Conservation (phyloP, 2,888 invertebrate genomes). For the Eilema depressum region DNA sequence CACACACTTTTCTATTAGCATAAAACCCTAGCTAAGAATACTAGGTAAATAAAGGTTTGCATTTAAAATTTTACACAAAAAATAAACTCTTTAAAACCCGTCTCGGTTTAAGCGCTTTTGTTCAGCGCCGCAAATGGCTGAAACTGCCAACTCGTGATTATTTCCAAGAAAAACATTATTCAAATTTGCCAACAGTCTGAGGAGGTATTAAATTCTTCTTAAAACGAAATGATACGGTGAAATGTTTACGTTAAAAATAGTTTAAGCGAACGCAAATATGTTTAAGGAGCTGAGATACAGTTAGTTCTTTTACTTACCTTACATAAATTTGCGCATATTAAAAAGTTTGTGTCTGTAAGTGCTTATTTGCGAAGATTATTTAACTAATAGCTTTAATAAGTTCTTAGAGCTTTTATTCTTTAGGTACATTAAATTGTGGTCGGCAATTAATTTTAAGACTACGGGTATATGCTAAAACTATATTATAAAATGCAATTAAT, state of each 20-base stretch:
- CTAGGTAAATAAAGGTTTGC: slow-evolving; percentile 49
- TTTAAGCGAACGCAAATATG: slow-evolving; percentile 20
- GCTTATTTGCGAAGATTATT: neutral
- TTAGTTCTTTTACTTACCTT: neutral
- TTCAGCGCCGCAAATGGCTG: slow-evolving; percentile 53
- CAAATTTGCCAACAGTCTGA: slow-evolving; percentile 58
- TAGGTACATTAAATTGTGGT: too few relatives aligned
- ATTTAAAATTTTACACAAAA: slow-evolving; percentile 47
- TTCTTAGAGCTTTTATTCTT: too few relatives aligned
- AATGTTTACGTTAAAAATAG: slow-evolving; percentile 23
- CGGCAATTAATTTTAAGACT: too few relatives aligned
- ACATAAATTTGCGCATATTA: slow-evolving; percentile 20
- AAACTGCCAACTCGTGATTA: slow-evolving; percentile 62
- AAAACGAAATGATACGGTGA: slow-evolving; percentile 50
- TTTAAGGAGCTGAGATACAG: slow-evolving; percentile 6
- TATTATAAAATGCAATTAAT: too few relatives aligned
- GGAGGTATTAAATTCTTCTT: slow-evolving; percentile 54
- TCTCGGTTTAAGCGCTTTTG: slow-evolving; percentile 47
- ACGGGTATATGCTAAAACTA: too few relatives aligned
- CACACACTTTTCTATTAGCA: slow-evolving; percentile 35
- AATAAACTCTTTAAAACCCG: slow-evolving; percentile 42
- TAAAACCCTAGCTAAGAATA: slow-evolving; percentile 39
- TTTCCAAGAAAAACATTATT: slow-evolving; percentile 63
- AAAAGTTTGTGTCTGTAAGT: neutral
- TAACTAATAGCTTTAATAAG: neutral